Evolutionary conservation across 1,140 invertebrate species (phyloP).

Genomic region (Lasaia peninsularis): DNA sequence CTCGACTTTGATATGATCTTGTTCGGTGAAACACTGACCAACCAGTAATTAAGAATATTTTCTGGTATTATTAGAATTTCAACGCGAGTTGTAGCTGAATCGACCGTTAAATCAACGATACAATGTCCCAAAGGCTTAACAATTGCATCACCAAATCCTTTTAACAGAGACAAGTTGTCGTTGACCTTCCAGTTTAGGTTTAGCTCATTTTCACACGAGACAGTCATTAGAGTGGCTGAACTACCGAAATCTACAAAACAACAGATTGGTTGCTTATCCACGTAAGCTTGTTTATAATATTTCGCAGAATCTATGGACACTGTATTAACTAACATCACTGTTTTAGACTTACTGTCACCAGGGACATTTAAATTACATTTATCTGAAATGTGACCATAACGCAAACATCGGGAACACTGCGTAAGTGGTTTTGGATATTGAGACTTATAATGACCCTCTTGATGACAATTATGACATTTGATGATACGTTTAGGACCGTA

Average conservation of each 20-base stretch:
- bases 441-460: neutral
- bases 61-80: neutral
- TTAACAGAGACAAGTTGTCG: neutral
- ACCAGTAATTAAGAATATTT: neutral
- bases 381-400: neutral
- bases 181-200: neutral
- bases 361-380: neutral
- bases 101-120: neutral
- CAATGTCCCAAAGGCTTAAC: neutral
- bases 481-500: neutral
- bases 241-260: constrained; percentile 2
- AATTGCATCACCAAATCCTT: neutral
- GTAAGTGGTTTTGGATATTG: neutral
- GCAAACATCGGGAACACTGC: neutral
- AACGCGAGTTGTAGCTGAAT: neutral
- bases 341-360: neutral
- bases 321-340: neutral
- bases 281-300: neutral
- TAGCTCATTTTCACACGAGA: neutral
- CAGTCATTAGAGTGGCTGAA: neutral
- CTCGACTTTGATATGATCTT: neutral
- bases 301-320: neutral
- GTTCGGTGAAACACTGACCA: neutral
- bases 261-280: neutral
- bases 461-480: neutral